Evolutionary conservation across 1,140 invertebrate species (phyloP).

Genomic region (Drosophila ogumai): DNA sequence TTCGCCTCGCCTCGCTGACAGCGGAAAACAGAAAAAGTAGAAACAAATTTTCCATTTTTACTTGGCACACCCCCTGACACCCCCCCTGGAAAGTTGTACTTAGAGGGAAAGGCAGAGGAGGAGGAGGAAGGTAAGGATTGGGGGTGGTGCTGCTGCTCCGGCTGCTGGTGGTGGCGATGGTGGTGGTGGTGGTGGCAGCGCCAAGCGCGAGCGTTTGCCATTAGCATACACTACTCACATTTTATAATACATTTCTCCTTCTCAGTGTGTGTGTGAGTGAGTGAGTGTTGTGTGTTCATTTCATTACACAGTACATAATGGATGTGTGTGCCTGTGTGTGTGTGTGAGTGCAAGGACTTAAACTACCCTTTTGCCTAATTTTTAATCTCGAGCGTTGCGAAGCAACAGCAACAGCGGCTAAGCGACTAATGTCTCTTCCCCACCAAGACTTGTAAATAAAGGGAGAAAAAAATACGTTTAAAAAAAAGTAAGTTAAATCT

Average conservation of each 20-base stretch:
- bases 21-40: conserved; percentile 48
- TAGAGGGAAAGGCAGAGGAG: background rate
- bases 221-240: conserved; percentile 83
- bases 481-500: background rate
- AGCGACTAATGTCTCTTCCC: conserved; percentile 8
- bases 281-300: conserved; percentile 63
- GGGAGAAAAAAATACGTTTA: background rate
- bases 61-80: conserved; percentile 32
- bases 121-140: conserved; percentile 1
- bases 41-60: conserved; percentile 80
- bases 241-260: conserved; percentile 64
- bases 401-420: conserved; percentile 39
- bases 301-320: conserved; percentile 74
- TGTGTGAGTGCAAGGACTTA: conserved; percentile 44
- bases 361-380: conserved; percentile 83
- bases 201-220: conserved; percentile 61
- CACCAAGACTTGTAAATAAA: background rate
- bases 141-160: background rate
- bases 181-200: conserved; percentile 8
- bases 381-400: conserved; percentile 75
- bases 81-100: conserved; percentile 34
- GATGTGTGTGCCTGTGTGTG: conserved; percentile 23
- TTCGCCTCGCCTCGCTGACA: conserved; percentile 11
- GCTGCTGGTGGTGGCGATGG: background rate
- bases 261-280: conserved; percentile 1